phyloP scores from a whole-genome alignment of 2,797 vertebrate genomes.

The Dermochelys coriacea region DNA sequence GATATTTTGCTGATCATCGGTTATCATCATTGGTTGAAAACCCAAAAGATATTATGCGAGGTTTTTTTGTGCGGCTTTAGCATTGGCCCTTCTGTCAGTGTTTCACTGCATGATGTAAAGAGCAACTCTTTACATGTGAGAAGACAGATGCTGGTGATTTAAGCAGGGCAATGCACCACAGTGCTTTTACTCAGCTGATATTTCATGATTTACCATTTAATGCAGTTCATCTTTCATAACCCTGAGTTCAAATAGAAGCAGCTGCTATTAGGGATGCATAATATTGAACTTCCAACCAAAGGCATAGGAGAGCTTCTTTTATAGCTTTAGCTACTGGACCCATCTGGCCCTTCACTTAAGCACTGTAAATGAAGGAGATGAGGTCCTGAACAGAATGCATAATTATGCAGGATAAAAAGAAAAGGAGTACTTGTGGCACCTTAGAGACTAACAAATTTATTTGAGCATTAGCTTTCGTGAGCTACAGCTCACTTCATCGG shows the following conservation, averaged over 20 bases:
- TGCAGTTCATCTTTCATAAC: conserved; percentile 77
- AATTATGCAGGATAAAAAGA: conserved; percentile 71
- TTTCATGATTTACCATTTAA: conserved; percentile 81
- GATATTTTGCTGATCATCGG: conserved; percentile 21
- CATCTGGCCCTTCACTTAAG: conserved; percentile 72
- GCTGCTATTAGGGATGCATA: conserved; percentile 68
- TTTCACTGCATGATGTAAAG: conserved; percentile 58
- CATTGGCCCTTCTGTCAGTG: conserved; percentile 26
- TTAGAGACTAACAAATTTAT: too few species aligned
- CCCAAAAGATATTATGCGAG: conserved; percentile 26
- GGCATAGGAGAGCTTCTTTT: conserved; percentile 59
- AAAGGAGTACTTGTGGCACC: too few species aligned
- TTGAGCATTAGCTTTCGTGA: too few species aligned
- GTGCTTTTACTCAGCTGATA: conserved; percentile 73
- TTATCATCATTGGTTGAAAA: conserved; percentile 35
- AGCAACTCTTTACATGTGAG: conserved; percentile 48
- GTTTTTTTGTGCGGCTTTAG: conserved; percentile 28
- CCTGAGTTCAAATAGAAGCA: conserved; percentile 78
- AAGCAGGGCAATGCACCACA: conserved; percentile 50
- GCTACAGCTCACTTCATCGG: too few species aligned
- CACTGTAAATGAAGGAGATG: conserved; percentile 50
- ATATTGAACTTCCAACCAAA: conserved; percentile 74
- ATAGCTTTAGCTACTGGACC: conserved; percentile 53
- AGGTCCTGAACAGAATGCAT: conserved; percentile 65
- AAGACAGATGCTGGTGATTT: conserved; percentile 67